A percentile compares a stretch with the other conserved stretches of the same genome.
These are phyloP conservation scores for Camarhynchus parvulus DNA, from an alignment of 2,113 vertebrate species.

Conservation along the genomic window DNA sequence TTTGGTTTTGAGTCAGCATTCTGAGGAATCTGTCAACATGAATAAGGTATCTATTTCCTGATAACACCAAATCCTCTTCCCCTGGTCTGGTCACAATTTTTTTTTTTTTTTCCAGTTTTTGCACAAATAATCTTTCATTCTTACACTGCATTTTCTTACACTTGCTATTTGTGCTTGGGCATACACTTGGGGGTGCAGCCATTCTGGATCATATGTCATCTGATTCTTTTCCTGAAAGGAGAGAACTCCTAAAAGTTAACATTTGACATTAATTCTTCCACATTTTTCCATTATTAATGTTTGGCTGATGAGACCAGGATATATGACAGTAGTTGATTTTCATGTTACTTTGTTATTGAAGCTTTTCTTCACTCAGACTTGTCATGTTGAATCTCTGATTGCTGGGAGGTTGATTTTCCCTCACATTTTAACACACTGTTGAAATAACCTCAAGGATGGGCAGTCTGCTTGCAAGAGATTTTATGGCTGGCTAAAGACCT, in stretches of 20 bases:
- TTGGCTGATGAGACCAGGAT: background rate
- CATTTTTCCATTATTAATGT: background rate
- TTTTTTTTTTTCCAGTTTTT: background rate
- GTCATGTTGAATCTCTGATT: background rate
- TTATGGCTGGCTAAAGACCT: background rate
- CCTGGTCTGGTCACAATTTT: background rate
- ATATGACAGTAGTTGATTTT: background rate
- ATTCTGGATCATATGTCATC: background rate
- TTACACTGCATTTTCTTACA: background rate
- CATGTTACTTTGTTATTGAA: background rate
- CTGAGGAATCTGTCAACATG: background rate
- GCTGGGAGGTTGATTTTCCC: background rate
- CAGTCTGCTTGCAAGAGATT: background rate
- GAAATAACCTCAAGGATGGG: background rate
- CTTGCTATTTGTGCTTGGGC: background rate
- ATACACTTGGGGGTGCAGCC: background rate
- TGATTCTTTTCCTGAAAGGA: background rate
- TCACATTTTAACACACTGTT: background rate
- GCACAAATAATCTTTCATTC: background rate
- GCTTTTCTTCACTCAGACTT: background rate
- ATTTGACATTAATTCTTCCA: background rate
- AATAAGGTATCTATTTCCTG: background rate
- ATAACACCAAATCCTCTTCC: background rate
- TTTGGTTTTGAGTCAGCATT: background rate
- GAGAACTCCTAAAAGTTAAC: background rate